Base-by-base conservation (phyloP, 2,888 invertebrate species). In the Pimpla rufipes region DNA sequence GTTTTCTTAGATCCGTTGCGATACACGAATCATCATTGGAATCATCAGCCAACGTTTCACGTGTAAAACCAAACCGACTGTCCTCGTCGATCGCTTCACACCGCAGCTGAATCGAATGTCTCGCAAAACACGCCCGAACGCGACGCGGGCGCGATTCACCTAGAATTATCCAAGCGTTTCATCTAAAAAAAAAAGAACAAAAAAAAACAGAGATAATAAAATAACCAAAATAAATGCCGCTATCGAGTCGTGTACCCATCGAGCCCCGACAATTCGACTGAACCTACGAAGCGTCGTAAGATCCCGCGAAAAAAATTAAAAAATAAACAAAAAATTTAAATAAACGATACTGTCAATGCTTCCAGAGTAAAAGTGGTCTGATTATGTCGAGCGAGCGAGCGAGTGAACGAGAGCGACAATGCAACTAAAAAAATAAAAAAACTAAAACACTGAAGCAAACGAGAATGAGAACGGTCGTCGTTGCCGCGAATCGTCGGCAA, bases 301-400 rank as follows among this genome's bases (percentile, higher is more conserved):
- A 75, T 78, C 13, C 59, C 37, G 45, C n/a, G 74, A 81, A 47
- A 57, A 75, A 81, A 79, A 82, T 29, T 82, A 79, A 82, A 83
- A 75, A 64, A 81, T 21, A 11, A 52, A 71, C 47, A 74, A 74
- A 74, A 74, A 66, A 68, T 70, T 47, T 70, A 68, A 84, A 81
- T 55, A 50, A 52, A 83, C 73, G 78, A 83, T 81, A 81, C 76
- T 84, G 83, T 86, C 83, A 88, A 87, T 88, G 87, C 87, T 89
- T 86, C 88, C 85, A 74, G 66, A 86, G 68, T 80, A 83, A 79
- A 71, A 77, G 66, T 83, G 81, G 81, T 83, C 64, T 73, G 84
- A 83, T 81, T 76, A 66, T 62, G 75, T 71, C 70, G 79, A 76
- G 35, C 68, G 77, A 73, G 80, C 73, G 77, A 76, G 66, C 50